Percentiles rank a stretch among this genome's conserved stretches.
Evolutionary conservation across 2,888 invertebrate species (phyloP).

Genomic region (Drosophila paracracens): DNA sequence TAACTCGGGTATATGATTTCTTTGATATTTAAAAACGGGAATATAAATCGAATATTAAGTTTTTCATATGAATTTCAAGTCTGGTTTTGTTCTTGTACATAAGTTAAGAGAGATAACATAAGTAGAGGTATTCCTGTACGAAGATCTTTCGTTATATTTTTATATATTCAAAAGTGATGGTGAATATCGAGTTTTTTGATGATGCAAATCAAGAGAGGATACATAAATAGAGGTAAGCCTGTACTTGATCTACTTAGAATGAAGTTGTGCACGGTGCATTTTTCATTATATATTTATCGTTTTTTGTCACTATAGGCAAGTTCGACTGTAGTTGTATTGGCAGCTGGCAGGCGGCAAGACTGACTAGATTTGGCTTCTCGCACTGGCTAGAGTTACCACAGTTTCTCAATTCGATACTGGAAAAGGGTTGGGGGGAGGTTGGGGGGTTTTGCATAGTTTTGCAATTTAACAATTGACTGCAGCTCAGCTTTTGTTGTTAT

Average conservation of each 20-base stretch:
- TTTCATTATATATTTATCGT: not conserved
- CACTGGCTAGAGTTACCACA: constrained; percentile 56
- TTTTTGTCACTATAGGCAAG: not conserved
- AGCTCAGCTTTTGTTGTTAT: constrained; percentile 19
- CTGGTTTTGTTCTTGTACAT: not conserved
- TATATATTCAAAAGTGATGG: too few species aligned
- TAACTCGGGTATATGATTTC: not conserved
- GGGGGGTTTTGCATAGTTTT: constrained; percentile 50
- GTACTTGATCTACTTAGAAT: not conserved
- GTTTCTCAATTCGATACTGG: constrained; percentile 44
- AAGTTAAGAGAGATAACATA: not conserved
- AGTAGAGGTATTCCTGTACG: not conserved
- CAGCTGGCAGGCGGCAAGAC: constrained; percentile 15
- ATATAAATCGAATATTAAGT: not conserved
- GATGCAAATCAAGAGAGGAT: not conserved
- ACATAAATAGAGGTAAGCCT: not conserved
- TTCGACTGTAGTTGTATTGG: constrained; percentile 1
- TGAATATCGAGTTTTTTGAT: not conserved
- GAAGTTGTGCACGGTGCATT: too few species aligned
- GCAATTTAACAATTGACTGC: constrained; percentile 83
- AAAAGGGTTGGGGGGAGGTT: not conserved
- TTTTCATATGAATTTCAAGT: not conserved
- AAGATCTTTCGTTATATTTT: not conserved
- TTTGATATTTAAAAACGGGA: not conserved
- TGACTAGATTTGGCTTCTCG: constrained; percentile 55